These are phyloP conservation scores for Stratiomys singularior DNA, from an alignment of 2,888 invertebrate genomes.

Conservation along the genomic window DNA sequence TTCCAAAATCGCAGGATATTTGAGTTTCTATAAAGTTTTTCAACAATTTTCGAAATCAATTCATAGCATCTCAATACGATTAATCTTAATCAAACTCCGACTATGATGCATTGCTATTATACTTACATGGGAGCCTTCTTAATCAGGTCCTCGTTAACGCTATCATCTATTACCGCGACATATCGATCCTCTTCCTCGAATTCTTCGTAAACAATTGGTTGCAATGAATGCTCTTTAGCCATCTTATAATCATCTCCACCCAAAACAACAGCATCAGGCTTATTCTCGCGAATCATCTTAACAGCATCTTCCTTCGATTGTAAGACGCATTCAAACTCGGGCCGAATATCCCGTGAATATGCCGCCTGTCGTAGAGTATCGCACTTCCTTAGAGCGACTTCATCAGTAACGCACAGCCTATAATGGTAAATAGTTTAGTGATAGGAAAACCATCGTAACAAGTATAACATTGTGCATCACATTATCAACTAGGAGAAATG, in stretches of 20 bases:
- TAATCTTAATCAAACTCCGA: too few relatives aligned
- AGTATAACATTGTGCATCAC: too few relatives aligned
- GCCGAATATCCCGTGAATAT: slow-evolving; percentile 81
- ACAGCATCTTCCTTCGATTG: slow-evolving; percentile 70
- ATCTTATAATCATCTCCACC: slow-evolving; percentile 55
- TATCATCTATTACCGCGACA: slow-evolving; percentile 62
- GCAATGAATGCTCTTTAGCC: slow-evolving; percentile 57
- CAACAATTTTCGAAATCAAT: too few relatives aligned
- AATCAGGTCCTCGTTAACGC: slow-evolving; percentile 56
- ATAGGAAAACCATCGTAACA: too few relatives aligned
- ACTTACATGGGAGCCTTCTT: slow-evolving; percentile 61
- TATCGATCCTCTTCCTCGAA: slow-evolving; percentile 57
- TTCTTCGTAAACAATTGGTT: slow-evolving; percentile 61
- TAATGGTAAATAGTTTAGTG: slow-evolving; percentile 53
- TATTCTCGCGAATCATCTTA: slow-evolving; percentile 56
- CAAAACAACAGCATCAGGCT: slow-evolving; percentile 59
- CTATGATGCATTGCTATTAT: background rate
- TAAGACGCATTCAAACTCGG: slow-evolving; percentile 80
- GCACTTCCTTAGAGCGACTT: slow-evolving; percentile 79
- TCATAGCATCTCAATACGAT: too few relatives aligned
- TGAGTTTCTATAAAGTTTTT: too few relatives aligned
- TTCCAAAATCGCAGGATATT: too few relatives aligned
- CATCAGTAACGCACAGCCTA: slow-evolving; percentile 74
- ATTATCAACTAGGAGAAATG: too few relatives aligned
- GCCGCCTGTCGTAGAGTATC: slow-evolving; percentile 75